Evolutionary conservation across 2,113 vertebrate species (phyloP).

Genomic region (Myotis lucifugus): DNA sequence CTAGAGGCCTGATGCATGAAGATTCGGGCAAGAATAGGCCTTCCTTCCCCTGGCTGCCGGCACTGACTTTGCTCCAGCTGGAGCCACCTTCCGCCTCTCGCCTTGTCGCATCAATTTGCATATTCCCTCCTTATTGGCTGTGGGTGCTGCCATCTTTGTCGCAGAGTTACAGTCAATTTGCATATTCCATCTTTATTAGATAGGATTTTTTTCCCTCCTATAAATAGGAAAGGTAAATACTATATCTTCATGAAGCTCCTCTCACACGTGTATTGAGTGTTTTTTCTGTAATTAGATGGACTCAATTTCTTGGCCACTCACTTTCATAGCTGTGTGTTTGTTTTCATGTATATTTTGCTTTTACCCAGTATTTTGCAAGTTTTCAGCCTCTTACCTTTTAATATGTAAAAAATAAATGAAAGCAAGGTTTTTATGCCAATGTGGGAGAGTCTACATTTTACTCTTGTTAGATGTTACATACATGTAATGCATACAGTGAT

Average conservation of each 20-base stretch:
- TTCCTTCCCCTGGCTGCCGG: too few species aligned
- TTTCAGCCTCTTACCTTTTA: constrained; percentile 17
- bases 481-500: neutral
- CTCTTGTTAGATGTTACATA: neutral
- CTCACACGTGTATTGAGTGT: neutral
- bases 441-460: neutral
- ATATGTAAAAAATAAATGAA: constrained; percentile 1
- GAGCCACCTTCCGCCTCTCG: too few species aligned
- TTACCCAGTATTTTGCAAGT: neutral
- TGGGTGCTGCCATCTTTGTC: too few species aligned
- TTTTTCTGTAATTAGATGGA: neutral
- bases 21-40: too few species aligned
- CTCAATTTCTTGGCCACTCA: neutral
- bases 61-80: too few species aligned
- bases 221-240: constrained; percentile 23
- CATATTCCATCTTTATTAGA: too few species aligned
- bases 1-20: too few species aligned
- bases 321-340: neutral
- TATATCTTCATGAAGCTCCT: neutral
- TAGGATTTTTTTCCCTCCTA: neutral
- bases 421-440: neutral
- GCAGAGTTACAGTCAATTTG: too few species aligned
- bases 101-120: too few species aligned
- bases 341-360: neutral
- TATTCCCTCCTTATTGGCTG: too few species aligned